Conservation (phyloP, 2,888 invertebrate genomes). For the Argyra leucocephala region DNA sequence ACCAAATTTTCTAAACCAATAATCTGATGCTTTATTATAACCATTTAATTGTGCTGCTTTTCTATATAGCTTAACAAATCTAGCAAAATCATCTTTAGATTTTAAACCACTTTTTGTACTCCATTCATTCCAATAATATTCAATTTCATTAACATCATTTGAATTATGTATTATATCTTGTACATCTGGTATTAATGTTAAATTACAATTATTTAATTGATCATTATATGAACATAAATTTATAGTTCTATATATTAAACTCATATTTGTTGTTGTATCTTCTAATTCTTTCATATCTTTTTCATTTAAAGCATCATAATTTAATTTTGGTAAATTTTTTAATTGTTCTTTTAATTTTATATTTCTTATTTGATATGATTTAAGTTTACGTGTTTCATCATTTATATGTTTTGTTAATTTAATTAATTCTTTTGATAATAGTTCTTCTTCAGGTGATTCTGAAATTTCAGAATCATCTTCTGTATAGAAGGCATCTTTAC, state of each 20-base stretch:
- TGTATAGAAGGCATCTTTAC: constrained; percentile 25
- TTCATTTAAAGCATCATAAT: constrained; percentile 58
- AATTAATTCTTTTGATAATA: not conserved
- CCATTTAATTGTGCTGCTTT: constrained; percentile 36
- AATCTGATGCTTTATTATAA: constrained; percentile 55
- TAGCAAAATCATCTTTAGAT: constrained; percentile 29
- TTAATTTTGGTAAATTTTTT: constrained; percentile 59
- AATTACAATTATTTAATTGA: constrained; percentile 52
- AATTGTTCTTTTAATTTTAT: constrained; percentile 61
- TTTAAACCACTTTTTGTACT: constrained; percentile 31
- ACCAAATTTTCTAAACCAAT: constrained; percentile 62
- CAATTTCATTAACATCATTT: constrained; percentile 33
- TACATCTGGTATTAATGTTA: constrained; percentile 56
- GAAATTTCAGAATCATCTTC: not conserved
- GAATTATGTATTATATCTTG: constrained; percentile 33
- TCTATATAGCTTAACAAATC: constrained; percentile 35
- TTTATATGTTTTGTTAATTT: not conserved
- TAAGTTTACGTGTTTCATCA: constrained; percentile 18
- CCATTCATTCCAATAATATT: constrained; percentile 40
- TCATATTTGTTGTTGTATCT: constrained; percentile 60
- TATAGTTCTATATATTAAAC: constrained; percentile 61
- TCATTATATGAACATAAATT: constrained; percentile 63
- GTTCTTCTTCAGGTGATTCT: not conserved
- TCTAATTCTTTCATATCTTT: constrained; percentile 52
- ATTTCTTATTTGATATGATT: constrained; percentile 49